These are phyloP conservation scores for Bergia puertoricense DNA, from an alignment of 92 coral and sea anemone species.

Conservation along the genomic window DNA sequence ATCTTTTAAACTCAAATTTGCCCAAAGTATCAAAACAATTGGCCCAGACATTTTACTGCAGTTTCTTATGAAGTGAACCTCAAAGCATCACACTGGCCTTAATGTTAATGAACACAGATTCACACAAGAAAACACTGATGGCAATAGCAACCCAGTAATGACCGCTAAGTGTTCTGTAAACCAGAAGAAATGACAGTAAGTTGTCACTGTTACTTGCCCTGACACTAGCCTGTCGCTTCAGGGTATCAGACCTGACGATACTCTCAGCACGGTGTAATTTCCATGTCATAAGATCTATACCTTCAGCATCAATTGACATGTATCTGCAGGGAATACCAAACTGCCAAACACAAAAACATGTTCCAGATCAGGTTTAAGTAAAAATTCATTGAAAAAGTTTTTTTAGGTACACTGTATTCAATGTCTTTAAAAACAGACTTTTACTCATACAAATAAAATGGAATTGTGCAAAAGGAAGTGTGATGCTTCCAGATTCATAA, in stretches of 20 bases:
- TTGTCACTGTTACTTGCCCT: conserved; percentile 74
- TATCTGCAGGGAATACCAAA: conserved; percentile 89
- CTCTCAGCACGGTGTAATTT: conserved; percentile 72
- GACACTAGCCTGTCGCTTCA: conserved; percentile 77
- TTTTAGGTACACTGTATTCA: neutral
- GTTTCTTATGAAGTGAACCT: conserved; percentile 1
- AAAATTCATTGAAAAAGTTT: neutral
- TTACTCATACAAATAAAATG: neutral
- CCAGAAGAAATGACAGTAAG: neutral
- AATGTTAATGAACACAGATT: neutral
- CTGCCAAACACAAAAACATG: conserved; percentile 66
- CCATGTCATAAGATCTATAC: conserved; percentile 87
- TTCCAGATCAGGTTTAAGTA: conserved; percentile 23
- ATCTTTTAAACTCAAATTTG: too few species aligned
- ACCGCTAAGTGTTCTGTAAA: neutral
- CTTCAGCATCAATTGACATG: conserved; percentile 84
- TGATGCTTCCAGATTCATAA: conserved; percentile 46
- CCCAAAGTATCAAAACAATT: too few species aligned
- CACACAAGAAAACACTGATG: neutral
- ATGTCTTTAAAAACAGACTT: neutral
- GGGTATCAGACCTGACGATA: conserved; percentile 53
- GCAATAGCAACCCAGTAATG: neutral
- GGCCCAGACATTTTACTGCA: too few species aligned
- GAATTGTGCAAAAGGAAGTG: conserved; percentile 3
- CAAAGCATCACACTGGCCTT: conserved; percentile 36